Evolutionary conservation across 2,113 vertebrate species (phyloP).

Genomic region (Okapia johnstoni): DNA sequence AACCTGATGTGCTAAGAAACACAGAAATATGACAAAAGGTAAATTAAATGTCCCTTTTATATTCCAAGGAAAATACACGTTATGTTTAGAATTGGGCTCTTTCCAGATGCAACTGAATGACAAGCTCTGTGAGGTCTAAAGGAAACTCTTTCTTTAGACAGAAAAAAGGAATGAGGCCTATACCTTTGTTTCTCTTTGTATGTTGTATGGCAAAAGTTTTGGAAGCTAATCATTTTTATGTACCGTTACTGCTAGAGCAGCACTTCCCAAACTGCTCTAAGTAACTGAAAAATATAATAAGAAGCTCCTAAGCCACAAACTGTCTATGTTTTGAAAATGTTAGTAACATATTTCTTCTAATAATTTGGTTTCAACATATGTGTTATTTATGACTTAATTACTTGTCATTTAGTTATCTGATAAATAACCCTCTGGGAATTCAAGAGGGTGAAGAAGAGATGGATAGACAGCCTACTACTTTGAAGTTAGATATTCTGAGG

Average conservation of each 20-base stretch:
- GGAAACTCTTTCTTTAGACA: constrained; percentile 1
- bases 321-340: neutral
- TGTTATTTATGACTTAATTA: neutral
- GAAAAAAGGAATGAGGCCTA: neutral
- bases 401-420: neutral
- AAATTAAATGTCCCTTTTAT: constrained; percentile 46
- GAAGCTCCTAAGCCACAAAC: neutral
- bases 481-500: neutral
- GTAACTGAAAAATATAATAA: neutral
- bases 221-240: neutral
- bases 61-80: constrained; percentile 48
- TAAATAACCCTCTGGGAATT: neutral
- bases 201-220: neutral
- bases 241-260: neutral
- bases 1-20: constrained; percentile 29
- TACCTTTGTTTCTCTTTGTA: constrained; percentile 11
- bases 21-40: constrained; percentile 34
- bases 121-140: neutral
- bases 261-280: neutral
- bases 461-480: neutral
- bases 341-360: neutral
- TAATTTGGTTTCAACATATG: neutral
- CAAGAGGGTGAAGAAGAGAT: neutral
- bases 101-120: constrained; percentile 50
- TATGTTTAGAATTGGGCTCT: constrained; percentile 41